A percentile compares a stretch with the other conserved stretches of the same genome.
phyloP scores from a whole-genome alignment of 2,888 invertebrate genomes.

The Coenonympha arcania region DNA sequence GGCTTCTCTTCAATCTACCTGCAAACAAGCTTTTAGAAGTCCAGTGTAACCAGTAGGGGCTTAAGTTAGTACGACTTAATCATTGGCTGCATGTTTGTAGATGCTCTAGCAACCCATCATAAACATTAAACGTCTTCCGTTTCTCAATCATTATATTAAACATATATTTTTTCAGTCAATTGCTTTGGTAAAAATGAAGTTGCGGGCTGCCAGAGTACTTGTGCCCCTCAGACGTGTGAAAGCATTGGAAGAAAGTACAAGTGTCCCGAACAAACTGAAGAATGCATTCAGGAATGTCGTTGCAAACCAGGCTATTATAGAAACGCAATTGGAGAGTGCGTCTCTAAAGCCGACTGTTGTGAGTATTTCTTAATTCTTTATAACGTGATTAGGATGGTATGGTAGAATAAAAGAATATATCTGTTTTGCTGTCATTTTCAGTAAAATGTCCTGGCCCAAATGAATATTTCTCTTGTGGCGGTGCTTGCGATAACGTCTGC shows the following conservation, averaged over 20 bases:
- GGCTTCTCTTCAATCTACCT: too few relatives aligned
- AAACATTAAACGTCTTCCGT: too few relatives aligned
- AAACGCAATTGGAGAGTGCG: conserved; percentile 20
- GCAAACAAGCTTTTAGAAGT: too few relatives aligned
- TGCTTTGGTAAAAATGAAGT: conserved; percentile 13
- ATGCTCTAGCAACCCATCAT: too few relatives aligned
- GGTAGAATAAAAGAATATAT: too few relatives aligned
- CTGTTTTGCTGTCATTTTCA: too few relatives aligned
- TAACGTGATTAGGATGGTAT: too few relatives aligned
- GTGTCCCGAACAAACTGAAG: conserved; percentile 20
- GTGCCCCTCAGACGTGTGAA: conserved; percentile 9
- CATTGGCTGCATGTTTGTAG: too few relatives aligned
- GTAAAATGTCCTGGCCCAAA: too few relatives aligned
- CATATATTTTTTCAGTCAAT: conserved; percentile 5
- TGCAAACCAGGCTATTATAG: conserved; percentile 19
- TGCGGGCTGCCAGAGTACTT: not conserved
- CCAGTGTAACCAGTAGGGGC: too few relatives aligned
- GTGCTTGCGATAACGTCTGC: conserved; percentile 48
- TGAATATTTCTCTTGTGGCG: conserved; percentile 43
- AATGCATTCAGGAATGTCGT: conserved; percentile 18
- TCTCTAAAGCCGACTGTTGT: conserved; percentile 24
- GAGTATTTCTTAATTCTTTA: conserved; percentile 4
- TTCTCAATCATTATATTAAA: not conserved
- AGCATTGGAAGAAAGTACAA: conserved; percentile 25
- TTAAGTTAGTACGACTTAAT: too few relatives aligned